Conservation (phyloP, 1,140 invertebrate genomes). For the Bombus superbus region DNA sequence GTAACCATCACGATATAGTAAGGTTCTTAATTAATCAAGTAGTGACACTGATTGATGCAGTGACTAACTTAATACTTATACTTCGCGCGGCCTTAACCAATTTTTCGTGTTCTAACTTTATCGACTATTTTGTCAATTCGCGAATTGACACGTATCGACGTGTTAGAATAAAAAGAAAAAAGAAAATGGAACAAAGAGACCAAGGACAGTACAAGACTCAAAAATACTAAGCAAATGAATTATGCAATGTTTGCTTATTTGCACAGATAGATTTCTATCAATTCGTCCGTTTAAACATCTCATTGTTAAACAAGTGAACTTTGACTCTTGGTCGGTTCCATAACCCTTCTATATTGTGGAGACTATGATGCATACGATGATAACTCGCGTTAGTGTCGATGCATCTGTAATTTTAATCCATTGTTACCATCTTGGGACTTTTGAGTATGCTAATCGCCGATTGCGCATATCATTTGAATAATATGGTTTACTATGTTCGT, state of each 20-base stretch:
- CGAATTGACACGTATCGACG: neutral
- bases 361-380: neutral
- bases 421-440: neutral
- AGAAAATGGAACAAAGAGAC: no score
- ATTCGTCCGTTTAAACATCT: neutral
- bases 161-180: neutral
- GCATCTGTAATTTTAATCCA: neutral
- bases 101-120: neutral
- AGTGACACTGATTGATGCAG: neutral
- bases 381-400: neutral
- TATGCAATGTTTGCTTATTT: neutral
- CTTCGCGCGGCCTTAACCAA: neutral
- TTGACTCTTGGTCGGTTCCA: neutral
- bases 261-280: no score
- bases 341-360: neutral
- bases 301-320: neutral
- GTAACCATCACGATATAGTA: no score
- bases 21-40: neutral
- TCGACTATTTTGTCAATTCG: neutral
- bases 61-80: no score
- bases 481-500: neutral
- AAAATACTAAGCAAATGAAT: neutral
- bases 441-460: conserved; percentile 22
- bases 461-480: conserved; percentile 13
- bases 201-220: neutral